Percentiles rank a stretch among this genome's conserved stretches.
Conservation (phyloP, 2,888 invertebrate species). For the Xestia xanthographa region DNA sequence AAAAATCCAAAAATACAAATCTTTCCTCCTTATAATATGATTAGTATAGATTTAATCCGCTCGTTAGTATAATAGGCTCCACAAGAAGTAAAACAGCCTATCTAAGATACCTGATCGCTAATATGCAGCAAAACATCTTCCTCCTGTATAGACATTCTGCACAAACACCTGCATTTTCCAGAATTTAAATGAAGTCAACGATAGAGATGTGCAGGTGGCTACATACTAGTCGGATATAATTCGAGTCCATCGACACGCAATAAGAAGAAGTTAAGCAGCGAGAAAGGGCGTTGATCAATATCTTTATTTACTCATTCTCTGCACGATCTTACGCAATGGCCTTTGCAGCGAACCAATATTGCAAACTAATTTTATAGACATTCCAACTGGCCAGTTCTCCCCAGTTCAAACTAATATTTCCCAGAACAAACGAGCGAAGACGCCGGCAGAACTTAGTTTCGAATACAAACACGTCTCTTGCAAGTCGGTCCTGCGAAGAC, state of each 20-base stretch:
- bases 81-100: too few species aligned
- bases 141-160: neutral
- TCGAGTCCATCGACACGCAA: neutral
- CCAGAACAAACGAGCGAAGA: slow-evolving; percentile 8
- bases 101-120: too few species aligned
- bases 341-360: neutral
- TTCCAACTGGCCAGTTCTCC: neutral
- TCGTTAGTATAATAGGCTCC: too few species aligned
- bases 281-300: neutral
- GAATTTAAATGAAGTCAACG: neutral
- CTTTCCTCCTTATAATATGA: too few species aligned
- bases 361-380: neutral
- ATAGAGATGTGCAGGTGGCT: neutral
- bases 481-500: slow-evolving; percentile 30
- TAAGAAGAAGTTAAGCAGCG: neutral
- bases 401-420: slow-evolving; percentile 26
- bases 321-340: neutral
- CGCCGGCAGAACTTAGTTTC: slow-evolving; percentile 9
- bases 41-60: too few species aligned
- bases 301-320: neutral
- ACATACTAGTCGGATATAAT: neutral
- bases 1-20: too few species aligned
- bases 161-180: neutral
- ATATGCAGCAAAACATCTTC: too few species aligned
- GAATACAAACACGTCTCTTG: slow-evolving; percentile 38